These are phyloP conservation scores for Myrmophylax atrothorax DNA, from an alignment of 2,113 vertebrate genomes.

Conservation along the genomic window DNA sequence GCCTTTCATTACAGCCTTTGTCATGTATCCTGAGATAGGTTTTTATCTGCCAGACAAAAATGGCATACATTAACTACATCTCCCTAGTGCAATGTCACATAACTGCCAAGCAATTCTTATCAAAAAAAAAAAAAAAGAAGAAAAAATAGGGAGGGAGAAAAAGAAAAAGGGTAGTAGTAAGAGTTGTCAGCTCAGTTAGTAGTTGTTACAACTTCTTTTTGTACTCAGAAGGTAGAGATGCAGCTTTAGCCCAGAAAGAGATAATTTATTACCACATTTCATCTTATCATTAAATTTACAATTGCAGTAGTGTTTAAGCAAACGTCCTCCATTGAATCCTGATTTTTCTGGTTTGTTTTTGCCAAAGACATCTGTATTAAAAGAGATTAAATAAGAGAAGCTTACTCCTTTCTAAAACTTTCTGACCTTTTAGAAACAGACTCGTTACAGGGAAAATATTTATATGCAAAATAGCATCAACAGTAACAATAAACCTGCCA, in stretches of 20 bases:
- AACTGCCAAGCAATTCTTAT: background rate
- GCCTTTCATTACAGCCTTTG: background rate
- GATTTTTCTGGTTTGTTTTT: background rate
- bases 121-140: background rate
- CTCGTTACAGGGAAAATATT: background rate
- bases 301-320: background rate
- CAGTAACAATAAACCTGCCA: background rate
- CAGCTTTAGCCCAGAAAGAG: background rate
- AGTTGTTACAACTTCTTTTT: background rate
- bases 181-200: background rate
- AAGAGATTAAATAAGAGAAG: background rate
- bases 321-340: background rate
- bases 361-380: background rate
- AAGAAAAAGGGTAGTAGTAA: background rate
- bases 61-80: background rate
- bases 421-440: background rate
- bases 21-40: background rate
- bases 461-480: background rate
- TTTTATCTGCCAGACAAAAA: background rate
- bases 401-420: background rate
- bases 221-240: background rate
- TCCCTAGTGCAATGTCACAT: background rate
- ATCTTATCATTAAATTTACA: background rate
- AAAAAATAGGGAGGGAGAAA: no score
- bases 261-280: background rate